Conservation (phyloP, 2,888 invertebrate genomes). For the Spodoptera exigua region DNA sequence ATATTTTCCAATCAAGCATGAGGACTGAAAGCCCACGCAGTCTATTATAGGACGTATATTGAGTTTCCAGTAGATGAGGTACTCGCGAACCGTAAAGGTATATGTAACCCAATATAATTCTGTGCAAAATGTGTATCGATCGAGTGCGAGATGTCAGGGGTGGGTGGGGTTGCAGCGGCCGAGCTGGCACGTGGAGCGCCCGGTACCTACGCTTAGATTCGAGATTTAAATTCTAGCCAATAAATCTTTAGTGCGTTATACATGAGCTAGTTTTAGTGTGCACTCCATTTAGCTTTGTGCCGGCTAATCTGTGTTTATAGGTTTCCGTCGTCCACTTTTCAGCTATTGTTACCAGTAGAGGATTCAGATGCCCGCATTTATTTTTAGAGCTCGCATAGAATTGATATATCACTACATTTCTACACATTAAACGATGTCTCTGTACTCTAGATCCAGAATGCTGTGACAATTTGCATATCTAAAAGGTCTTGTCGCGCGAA, state of each 20-base stretch:
- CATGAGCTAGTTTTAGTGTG: conserved; percentile 40
- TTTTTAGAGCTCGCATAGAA: conserved; percentile 1
- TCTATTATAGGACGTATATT: conserved; percentile 50
- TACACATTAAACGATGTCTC: background rate
- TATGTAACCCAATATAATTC: conserved; percentile 57
- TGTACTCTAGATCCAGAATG: conserved; percentile 6
- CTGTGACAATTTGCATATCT: conserved; percentile 25
- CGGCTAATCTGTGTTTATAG: conserved; percentile 22
- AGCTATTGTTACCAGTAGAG: background rate
- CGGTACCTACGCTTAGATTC: conserved; percentile 33
- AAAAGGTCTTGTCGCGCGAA: conserved; percentile 26
- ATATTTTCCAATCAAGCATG: conserved; percentile 57
- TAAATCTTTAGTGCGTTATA: conserved; percentile 50
- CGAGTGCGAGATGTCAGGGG: conserved; percentile 44
- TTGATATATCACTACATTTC: background rate
- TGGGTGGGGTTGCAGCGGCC: conserved; percentile 44
- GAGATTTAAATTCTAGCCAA: conserved; percentile 47
- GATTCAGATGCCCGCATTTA: background rate
- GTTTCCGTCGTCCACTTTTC: conserved; percentile 5
- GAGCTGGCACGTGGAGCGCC: conserved; percentile 40
- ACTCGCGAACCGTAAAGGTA: conserved; percentile 39
- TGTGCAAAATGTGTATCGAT: conserved; percentile 62
- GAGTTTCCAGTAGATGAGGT: conserved; percentile 54
- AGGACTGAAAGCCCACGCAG: conserved; percentile 54
- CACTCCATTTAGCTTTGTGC: conserved; percentile 38